Conservation (phyloP, 2,113 vertebrate species). For the Notiomystis cincta region DNA sequence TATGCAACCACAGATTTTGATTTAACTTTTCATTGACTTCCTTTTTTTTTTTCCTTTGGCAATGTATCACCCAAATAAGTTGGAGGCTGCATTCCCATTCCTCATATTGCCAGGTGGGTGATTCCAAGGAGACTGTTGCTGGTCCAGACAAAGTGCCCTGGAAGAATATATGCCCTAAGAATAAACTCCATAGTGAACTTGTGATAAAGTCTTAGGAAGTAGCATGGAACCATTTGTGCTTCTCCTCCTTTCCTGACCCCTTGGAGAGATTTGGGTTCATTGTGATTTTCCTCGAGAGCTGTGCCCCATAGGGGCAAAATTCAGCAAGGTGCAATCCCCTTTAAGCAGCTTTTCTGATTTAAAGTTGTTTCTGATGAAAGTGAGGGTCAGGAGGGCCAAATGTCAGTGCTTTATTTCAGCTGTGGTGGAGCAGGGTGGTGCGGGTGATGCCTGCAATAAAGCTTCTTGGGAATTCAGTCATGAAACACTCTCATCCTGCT, state of each 20-base stretch:
- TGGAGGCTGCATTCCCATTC: neutral
- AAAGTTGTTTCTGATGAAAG: neutral
- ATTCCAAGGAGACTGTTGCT: neutral
- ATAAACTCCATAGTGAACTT: neutral
- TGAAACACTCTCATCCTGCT: slow-evolving; percentile 8
- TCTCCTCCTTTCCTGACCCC: neutral
- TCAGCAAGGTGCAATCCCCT: neutral
- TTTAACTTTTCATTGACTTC: neutral
- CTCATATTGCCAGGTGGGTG: neutral
- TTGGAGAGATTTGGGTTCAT: neutral
- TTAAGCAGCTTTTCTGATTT: neutral
- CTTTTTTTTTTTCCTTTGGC: neutral
- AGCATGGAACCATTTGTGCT: accelerated
- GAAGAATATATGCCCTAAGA: neutral
- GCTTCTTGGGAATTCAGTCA: neutral
- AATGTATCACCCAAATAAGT: neutral
- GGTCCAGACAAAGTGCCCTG: neutral
- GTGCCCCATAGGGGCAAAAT: neutral
- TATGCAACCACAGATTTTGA: neutral
- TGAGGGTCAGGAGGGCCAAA: neutral
- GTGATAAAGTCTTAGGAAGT: neutral
- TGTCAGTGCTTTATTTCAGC: neutral
- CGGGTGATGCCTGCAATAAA: neutral
- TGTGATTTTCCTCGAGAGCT: neutral
- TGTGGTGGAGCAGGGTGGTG: neutral